Base-by-base conservation (phyloP, 1,140 invertebrate genomes). In the Rhynchophorus ferrugineus region DNA sequence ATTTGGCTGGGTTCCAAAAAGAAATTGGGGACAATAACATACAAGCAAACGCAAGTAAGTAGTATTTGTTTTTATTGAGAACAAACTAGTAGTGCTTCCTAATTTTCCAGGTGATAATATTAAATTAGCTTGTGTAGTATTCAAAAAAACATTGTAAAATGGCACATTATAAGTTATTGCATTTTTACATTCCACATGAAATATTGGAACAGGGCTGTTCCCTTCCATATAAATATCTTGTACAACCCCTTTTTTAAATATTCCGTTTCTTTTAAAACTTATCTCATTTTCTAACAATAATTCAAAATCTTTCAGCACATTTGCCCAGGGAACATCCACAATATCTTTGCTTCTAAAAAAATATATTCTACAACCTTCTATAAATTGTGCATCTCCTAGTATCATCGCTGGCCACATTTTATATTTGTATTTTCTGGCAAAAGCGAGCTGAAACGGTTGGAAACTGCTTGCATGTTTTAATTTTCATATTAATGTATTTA, bases 1-100 rank as follows among this genome's bases (percentile, higher is more conserved):
- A 91, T 61, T 71, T 91, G 35, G 85, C 83, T 45, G 85, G 85
- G 2, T 90, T 91, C 64, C 87, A 91, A 61, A 89, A 89, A 63
- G 87, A 91, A 69, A 90, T 91, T 42, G 78, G 77, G 35, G 71
- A 79, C 67, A 33, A 69, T 67, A 53, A 74, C 69, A 55, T 64
- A 70, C 21, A 74, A 59, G 73, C 76, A 69, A 72, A 75, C 6
- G 69, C 75, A 62, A 70, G 77, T 78, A 60, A 69, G 35, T 57
- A 21, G 13, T 35, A 1, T 18, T n/a, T 17, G 34, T 1, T 47
- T 13, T 33, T 44, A 21, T 44, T 29, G 5, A 29, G 5, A 29
- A 11, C 11, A 39, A 39, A 18, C 24, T 29, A 6, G 24, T 11
- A 29, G 5, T 29, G 11, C 24, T 29, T 11, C 24, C 24, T 29